Evolutionary conservation across 2,888 invertebrate genomes (phyloP).

Genomic region (Tipula helvola): DNA sequence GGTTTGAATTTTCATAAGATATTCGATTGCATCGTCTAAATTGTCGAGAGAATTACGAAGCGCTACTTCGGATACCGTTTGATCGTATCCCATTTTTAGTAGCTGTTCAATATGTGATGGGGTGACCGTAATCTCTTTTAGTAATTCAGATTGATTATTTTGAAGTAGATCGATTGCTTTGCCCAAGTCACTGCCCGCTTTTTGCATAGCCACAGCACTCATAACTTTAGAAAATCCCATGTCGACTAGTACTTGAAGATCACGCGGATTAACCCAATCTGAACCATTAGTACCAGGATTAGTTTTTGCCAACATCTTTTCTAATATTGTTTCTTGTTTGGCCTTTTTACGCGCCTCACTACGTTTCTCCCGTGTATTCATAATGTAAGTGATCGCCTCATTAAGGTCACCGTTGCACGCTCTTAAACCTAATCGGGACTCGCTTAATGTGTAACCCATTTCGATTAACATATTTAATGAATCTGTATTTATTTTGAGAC

Average conservation of each 20-base stretch:
- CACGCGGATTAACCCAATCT: slow-evolving; percentile 32
- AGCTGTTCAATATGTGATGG: slow-evolving; percentile 21
- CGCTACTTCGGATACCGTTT: slow-evolving; percentile 40
- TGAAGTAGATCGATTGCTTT: slow-evolving; percentile 44
- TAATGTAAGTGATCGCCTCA: slow-evolving; percentile 51
- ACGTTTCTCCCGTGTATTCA: slow-evolving; percentile 41
- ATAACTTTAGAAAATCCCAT: slow-evolving; percentile 57
- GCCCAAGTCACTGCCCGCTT: slow-evolving; percentile 55
- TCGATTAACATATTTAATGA: slow-evolving; percentile 41
- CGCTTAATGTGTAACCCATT: slow-evolving; percentile 52
- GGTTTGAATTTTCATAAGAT: slow-evolving; percentile 36
- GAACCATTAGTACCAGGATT: slow-evolving; percentile 13
- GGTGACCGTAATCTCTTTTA: slow-evolving; percentile 17
- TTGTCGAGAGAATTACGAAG: slow-evolving; percentile 42
- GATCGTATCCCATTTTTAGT: slow-evolving; percentile 47
- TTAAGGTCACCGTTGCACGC: slow-evolving; percentile 45
- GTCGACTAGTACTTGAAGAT: slow-evolving; percentile 38
- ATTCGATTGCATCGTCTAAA: slow-evolving; percentile 44
- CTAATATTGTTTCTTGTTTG: slow-evolving; percentile 36
- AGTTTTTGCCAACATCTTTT: slow-evolving; percentile 17
- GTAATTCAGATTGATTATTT: slow-evolving; percentile 22
- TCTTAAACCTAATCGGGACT: slow-evolving; percentile 58
- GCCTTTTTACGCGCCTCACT: slow-evolving; percentile 39
- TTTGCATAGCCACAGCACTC: slow-evolving; percentile 48
- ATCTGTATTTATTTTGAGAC: slow-evolving; percentile 46